Evolutionary conservation across 2,797 vertebrate genomes (phyloP).

Genomic region (Acrossocheilus wenchowensis): DNA sequence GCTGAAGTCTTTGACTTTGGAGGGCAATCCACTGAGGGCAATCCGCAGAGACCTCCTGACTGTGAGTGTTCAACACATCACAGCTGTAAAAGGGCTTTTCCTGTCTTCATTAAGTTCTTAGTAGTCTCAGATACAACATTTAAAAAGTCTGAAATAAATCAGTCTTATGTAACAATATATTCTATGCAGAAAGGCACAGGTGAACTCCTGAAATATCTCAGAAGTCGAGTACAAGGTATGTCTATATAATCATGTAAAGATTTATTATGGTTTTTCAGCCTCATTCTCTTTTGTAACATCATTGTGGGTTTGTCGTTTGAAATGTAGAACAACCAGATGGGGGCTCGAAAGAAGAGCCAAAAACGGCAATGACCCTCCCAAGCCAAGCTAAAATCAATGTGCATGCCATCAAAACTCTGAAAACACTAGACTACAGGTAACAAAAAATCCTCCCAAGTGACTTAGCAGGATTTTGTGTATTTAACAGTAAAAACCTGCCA

Average conservation of each 20-base stretch:
- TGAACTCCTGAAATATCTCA: slow-evolving; percentile 91
- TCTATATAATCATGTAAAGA: not conserved
- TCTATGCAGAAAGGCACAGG: slow-evolving; percentile 89
- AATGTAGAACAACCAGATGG: slow-evolving; percentile 75
- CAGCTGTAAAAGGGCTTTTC: not conserved
- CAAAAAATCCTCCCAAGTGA: no score
- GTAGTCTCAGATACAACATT: not conserved
- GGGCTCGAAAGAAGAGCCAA: slow-evolving; percentile 63
- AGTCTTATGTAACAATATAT: slow-evolving; percentile 35
- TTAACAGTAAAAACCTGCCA: not conserved
- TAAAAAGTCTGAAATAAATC: not conserved
- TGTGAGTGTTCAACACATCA: slow-evolving; percentile 72
- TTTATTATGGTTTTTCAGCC: not conserved
- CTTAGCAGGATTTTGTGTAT: not conserved
- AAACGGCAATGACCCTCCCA: slow-evolving; percentile 91
- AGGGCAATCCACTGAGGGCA: slow-evolving; percentile 92
- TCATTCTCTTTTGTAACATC: not conserved
- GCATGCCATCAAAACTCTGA: slow-evolving; percentile 84
- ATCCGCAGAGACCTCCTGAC: slow-evolving; percentile 91
- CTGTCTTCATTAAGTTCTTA: not conserved
- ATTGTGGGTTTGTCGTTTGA: slow-evolving; percentile 30
- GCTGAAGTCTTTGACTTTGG: slow-evolving; percentile 87
- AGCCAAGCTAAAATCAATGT: slow-evolving; percentile 85
- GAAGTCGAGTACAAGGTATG: slow-evolving; percentile 91
- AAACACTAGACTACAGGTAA: slow-evolving; percentile 88